Evolutionary conservation across 1,140 invertebrate species (phyloP), one percentile per base, ranked within the genome.

Genomic region (Aphidius gifuensis): DNA sequence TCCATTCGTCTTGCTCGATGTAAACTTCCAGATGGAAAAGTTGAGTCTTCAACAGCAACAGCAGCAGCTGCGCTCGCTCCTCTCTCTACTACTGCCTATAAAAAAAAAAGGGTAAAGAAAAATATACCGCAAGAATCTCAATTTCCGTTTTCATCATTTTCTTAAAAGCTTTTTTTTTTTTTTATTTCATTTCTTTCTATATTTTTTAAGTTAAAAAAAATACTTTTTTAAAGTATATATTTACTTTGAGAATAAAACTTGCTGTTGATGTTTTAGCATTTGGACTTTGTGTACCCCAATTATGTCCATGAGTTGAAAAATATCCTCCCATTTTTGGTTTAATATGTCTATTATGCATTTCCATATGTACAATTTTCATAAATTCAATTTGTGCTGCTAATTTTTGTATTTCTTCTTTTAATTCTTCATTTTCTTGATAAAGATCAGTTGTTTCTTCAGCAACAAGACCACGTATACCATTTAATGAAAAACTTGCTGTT

Each of bases 321-420:
- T 92, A 92, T 9, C 90, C 87, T 9, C 91, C 90, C 5, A 87
- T 85, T 69, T 92, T 90, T 49, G 91, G 90, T 68, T 92, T 91
- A 60, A 94, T 76, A 75, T 95, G 93, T 16, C 92, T 83, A 77
- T 95, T 95, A 77, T 94, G 92, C 79, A 92, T 88, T 74, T 93
- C 90, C 93, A 95, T 94, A 67, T 93, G 90, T 7, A 93, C 91
- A 71, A 93, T 93, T 79, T 93, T 94, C 90, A 94, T 92, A 72
- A 92, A 92, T 74, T 95, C 92, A 66, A 95, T 93, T 79, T 94
- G 92, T 9, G 91, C 90, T 0, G 93, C 92, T 64, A 95, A 75
- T 72, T 94, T 94, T 69, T 94, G 92, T 16, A 95, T 88, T 81
- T 95, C 92, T 74, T 94, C 91, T 84, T 94, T 94, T 0, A 94